Percentiles rank a stretch among this genome's conserved stretches.
Evolutionary conservation across 2,888 invertebrate genomes (phyloP).

Genomic region (Carabus problematicus): DNA sequence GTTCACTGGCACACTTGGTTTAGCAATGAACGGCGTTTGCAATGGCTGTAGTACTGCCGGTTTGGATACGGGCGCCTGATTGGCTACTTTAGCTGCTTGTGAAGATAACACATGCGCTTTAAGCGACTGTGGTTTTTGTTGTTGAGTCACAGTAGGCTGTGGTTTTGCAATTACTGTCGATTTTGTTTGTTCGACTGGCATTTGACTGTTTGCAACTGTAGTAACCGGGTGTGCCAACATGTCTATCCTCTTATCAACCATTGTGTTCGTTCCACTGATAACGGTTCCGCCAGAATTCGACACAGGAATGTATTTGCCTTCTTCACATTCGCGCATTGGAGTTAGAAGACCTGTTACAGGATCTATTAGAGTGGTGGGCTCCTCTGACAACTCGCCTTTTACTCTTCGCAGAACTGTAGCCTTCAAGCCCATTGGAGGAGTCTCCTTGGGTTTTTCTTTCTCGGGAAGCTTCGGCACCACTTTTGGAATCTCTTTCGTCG

Average conservation of each 20-base stretch:
- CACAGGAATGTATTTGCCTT: slow-evolving; percentile 71
- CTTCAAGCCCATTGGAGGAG: slow-evolving; percentile 52
- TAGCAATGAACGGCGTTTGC: slow-evolving; percentile 49
- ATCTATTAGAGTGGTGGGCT: slow-evolving; percentile 74
- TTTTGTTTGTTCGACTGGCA: slow-evolving; percentile 17
- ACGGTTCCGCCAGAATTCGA: slow-evolving; percentile 61
- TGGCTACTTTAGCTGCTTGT: slow-evolving; percentile 56
- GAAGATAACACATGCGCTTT: slow-evolving; percentile 70
- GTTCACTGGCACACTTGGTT: slow-evolving; percentile 51
- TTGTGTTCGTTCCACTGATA: slow-evolving; percentile 49
- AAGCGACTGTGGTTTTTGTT: slow-evolving; percentile 64
- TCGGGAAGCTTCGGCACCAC: slow-evolving; percentile 42
- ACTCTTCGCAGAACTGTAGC: slow-evolving; percentile 56
- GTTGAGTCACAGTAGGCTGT: slow-evolving; percentile 46
- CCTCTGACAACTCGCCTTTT: slow-evolving; percentile 60
- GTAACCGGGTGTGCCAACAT: background rate
- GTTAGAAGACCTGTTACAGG: slow-evolving; percentile 77
- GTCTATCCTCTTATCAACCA: slow-evolving; percentile 25
- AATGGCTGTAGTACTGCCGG: slow-evolving; percentile 45
- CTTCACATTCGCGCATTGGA: slow-evolving; percentile 74
- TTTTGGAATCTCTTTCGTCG: slow-evolving; percentile 44
- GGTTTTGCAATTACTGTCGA: slow-evolving; percentile 43
- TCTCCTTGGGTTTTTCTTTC: slow-evolving; percentile 47
- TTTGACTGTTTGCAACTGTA: slow-evolving; percentile 21
- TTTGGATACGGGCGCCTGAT: slow-evolving; percentile 41